These are phyloP conservation scores for Leptinotarsa lineolata DNA, from an alignment of 1,140 invertebrate species.

Conservation along the genomic window DNA sequence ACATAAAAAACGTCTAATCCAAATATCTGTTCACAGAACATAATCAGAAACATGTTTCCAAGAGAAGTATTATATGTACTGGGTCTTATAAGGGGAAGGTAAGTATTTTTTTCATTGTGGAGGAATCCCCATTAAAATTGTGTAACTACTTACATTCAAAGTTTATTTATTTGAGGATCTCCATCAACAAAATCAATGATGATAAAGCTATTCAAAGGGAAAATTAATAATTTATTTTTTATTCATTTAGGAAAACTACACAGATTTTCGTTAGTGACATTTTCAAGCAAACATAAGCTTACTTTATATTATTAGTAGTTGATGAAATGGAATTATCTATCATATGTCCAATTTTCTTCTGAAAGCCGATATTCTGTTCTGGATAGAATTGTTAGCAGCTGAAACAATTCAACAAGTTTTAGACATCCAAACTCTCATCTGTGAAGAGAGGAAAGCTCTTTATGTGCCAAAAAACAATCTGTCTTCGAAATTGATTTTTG, in stretches of 20 bases:
- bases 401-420: conserved; percentile 26
- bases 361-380: conserved; percentile 8
- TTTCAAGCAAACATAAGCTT: not conserved
- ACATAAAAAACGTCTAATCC: not conserved
- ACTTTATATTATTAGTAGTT: conserved; percentile 4
- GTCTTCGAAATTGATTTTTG: conserved; percentile 11
- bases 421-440: not conserved
- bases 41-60: too few species aligned
- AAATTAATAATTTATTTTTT: not conserved
- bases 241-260: not conserved
- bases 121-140: too few species aligned
- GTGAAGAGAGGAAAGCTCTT: not conserved
- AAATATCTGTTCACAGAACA: too few species aligned
- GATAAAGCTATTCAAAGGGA: too few species aligned
- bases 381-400: conserved; percentile 26
- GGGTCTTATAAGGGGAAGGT: too few species aligned
- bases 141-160: too few species aligned
- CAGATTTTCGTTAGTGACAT: not conserved
- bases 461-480: conserved; percentile 12
- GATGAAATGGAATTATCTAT: conserved; percentile 10
- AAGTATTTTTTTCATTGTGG: too few species aligned
- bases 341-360: conserved; percentile 15
- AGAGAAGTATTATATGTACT: too few species aligned
- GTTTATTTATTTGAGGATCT: too few species aligned
- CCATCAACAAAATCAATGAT: too few species aligned